Base-by-base conservation (phyloP, 2,888 invertebrate species). In the Sminthurinus aureus region DNA sequence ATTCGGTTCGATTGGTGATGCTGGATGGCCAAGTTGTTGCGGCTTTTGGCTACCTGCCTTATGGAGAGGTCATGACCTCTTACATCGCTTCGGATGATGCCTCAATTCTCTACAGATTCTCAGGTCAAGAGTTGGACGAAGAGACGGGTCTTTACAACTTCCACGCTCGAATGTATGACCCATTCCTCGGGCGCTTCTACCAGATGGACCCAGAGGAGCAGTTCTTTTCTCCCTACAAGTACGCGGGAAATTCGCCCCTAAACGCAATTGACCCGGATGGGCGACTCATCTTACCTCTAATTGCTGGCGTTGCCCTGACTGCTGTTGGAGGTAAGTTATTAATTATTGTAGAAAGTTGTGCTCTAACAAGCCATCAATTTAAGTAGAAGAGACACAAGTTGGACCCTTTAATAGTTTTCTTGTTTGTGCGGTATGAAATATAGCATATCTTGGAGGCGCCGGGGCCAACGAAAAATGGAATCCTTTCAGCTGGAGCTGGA, bases 91-190 rank as follows among this genome's bases (percentile, higher is more conserved):
- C 66, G 4, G 71, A 78, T 15, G 84, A 85, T 58, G 58, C 69
- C 11, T 81, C 83, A 51, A 81, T 79, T 0, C 13, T 76, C 0
- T 88, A 87, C 79, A 82, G 88, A 0, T 88, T 85, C 76, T 87
- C 88, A 6, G 89, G 88, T 0, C 88, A 89, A 51, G 89, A 89
- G 84, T 88, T 82, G 82, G 89, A 89, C 75, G 83, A 87, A 51
- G 89, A 89, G 82, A 86, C 85, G 1, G 85, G 84, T 0, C 83
- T 89, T 4, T 89, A 89, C 71, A 88, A 89, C 75, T 88, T 82
- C 77, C 88, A 89, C 75, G 87, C 87, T 2, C 80, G 89, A 58
- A 69, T 89, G 8, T 89, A 88, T 69, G 89, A 89, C 73, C 88
- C 89, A 0, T 78, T 18, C 8, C 80, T 89, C 38, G 89, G 89